These are phyloP conservation scores for Poeciliopsis infans DNA, from an alignment of 2,797 vertebrate genomes.

Conservation along the genomic window DNA sequence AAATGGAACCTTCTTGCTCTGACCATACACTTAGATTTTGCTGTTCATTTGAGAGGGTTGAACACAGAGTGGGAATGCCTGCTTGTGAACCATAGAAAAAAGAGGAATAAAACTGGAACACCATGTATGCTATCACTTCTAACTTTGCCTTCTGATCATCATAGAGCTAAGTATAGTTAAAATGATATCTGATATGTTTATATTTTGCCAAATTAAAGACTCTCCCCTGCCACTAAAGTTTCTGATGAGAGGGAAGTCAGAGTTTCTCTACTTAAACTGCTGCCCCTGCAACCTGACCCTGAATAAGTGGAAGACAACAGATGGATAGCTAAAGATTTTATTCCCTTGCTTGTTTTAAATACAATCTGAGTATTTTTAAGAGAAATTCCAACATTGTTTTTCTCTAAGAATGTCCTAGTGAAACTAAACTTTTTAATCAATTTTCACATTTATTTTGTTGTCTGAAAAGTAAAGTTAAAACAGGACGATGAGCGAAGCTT, in stretches of 20 bases:
- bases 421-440: not conserved
- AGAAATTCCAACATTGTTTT: not conserved
- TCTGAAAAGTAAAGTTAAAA: not conserved
- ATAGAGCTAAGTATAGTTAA: not conserved
- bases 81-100: not conserved
- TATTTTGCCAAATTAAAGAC: not conserved
- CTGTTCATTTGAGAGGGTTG: not conserved
- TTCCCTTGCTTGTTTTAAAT: not conserved
- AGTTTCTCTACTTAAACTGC: no score
- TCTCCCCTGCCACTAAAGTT: no score
- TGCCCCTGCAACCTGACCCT: no score
- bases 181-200: not conserved
- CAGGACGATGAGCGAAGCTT: not conserved
- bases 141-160: not conserved
- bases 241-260: no score
- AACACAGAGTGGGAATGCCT: not conserved
- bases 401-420: not conserved
- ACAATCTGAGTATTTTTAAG: not conserved
- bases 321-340: not conserved
- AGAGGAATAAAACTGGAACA: not conserved
- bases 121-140: not conserved
- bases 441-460: not conserved
- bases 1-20: not conserved
- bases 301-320: no score
- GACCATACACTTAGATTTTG: not conserved